Percentiles rank a stretch among this genome's conserved stretches.
phyloP scores from a whole-genome alignment of 2,113 vertebrate species.

The Lipophrys pholis region DNA sequence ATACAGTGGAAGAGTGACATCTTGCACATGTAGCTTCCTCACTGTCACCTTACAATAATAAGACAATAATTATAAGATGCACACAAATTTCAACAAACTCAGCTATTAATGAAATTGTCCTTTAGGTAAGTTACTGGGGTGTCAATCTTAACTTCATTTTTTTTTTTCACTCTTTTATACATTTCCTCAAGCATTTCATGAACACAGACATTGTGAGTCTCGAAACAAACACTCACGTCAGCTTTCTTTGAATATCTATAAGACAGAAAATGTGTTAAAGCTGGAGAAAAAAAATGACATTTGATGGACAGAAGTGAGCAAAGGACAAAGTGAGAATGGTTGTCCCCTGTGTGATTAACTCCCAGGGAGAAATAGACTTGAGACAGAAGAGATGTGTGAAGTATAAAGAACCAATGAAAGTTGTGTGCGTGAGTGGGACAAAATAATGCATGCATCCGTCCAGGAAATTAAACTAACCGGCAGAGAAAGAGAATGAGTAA shows the following conservation, averaged over 20 bases:
- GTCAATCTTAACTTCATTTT: no score
- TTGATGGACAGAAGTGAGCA: constrained; percentile 29
- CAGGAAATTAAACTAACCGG: constrained; percentile 32
- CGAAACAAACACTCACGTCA: constrained; percentile 10
- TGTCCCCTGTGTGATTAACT: constrained; percentile 42
- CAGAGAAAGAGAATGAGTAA: constrained; percentile 15
- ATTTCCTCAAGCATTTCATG: background rate
- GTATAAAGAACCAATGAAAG: no score
- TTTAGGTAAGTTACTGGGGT: no score
- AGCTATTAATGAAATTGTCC: background rate
- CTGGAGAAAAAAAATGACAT: constrained; percentile 4
- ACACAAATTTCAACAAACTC: background rate
- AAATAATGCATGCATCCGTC: background rate
- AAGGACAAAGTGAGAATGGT: constrained; percentile 28
- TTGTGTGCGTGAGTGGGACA: no score
- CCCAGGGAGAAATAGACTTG: constrained; percentile 12
- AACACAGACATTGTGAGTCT: background rate
- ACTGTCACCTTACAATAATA: no score
- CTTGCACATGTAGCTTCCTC: no score
- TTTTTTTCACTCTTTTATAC: background rate
- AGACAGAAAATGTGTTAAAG: constrained; percentile 15
- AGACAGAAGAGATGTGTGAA: constrained; percentile 6
- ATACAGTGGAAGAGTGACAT: no score
- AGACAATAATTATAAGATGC: no score
- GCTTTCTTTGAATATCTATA: constrained; percentile 23